Evolutionary conservation across 2,113 vertebrate genomes (phyloP), one percentile per base, ranked within the genome.

Genomic region (Oceanodroma tethys): DNA sequence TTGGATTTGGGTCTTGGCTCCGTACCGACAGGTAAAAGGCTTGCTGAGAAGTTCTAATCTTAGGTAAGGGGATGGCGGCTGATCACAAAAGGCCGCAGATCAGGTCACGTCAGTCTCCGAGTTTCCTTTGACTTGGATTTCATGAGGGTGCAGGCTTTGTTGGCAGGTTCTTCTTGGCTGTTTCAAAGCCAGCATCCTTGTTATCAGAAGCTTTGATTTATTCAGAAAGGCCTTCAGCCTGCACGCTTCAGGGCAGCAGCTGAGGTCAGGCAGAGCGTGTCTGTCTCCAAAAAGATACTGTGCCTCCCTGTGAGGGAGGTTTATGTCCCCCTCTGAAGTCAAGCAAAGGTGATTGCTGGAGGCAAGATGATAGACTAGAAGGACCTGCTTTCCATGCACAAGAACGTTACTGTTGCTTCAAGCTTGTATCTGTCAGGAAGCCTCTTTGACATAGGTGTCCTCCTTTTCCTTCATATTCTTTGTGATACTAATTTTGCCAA

Each of bases 91-190:
- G 13, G 55, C 19, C 50, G 20, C 50, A 47, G 9, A 20, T 58
- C 30, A 78, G 29, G 18, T 86, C 59, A 59, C 0, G 0, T 82
- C 43, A 43, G 67, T 56, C 45, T 88, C 20, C 1, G 1, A 27
- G 11, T 70, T 96, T 60, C 30, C 55, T 83, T 59, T 73, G n/a
- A 19, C 15, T 76, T 86, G 55, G 42, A 66, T 86, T 90, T 76
- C 34, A 9, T 66, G n/a, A 70, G 26, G 50, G 3, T 70, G 11
- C 1, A 6, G 40, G 20, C 45, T 42, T 26, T 88, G 19, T 36
- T 75, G 59, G 50, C 50, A 25, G 23, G 9, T 80, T 75, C 43
- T 73, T 50, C 65, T 63, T 72, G 65, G 21, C 47, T 58, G 9
- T 83, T 90, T 80, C n/a, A 52, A 86, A 86, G 68, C 27, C 68